A percentile compares a stretch with the other conserved stretches of the same genome.
Evolutionary conservation across 2,797 vertebrate species (phyloP).

Genomic region (Decapterus maruadsi): DNA sequence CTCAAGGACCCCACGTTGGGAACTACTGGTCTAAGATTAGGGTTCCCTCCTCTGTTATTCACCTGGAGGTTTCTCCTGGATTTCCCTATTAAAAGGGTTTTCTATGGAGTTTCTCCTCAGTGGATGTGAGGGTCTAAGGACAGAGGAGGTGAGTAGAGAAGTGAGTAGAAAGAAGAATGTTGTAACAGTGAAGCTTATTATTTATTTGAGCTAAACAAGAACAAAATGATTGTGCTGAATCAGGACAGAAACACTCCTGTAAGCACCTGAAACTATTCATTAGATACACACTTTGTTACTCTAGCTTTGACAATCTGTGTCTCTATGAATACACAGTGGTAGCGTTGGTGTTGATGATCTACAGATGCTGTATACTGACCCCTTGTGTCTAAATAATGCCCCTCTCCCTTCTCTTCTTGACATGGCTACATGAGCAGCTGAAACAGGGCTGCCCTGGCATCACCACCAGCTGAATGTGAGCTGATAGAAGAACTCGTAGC

Average conservation of each 20-base stretch:
- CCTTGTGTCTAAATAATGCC: background rate
- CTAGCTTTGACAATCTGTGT: background rate
- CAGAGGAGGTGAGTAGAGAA: no score
- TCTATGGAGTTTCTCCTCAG: no score
- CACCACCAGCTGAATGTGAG: slow-evolving; percentile 95
- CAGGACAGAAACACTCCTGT: background rate
- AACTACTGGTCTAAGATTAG: no score
- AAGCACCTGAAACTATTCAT: background rate
- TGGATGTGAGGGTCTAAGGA: no score
- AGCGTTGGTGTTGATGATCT: background rate
- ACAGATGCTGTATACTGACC: background rate
- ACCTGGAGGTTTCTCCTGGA: no score
- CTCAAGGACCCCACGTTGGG: no score
- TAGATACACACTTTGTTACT: background rate
- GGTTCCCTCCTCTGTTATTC: no score
- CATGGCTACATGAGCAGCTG: background rate
- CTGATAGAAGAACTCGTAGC: slow-evolving; percentile 87
- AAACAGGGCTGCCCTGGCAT: slow-evolving; percentile 30
- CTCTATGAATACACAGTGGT: background rate
- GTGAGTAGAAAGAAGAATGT: background rate
- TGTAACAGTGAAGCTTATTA: fast-evolving
- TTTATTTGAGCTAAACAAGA: slow-evolving; percentile 19
- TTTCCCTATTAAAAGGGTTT: no score
- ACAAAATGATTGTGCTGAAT: background rate
- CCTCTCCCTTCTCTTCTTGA: background rate